Conservation (phyloP, 2,888 invertebrate species). For the Actias luna region DNA sequence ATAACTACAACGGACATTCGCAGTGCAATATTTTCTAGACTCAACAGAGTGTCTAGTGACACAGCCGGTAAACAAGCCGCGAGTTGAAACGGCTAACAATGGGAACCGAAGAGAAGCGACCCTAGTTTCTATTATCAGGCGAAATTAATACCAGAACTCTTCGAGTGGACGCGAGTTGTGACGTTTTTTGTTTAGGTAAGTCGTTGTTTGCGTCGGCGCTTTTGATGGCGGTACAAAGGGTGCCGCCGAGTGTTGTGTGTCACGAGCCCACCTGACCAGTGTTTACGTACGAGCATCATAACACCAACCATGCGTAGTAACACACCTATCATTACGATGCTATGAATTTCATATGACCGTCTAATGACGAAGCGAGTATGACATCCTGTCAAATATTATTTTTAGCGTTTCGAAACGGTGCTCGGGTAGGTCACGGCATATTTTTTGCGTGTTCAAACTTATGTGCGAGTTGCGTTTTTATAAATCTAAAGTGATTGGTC, state of each 20-base stretch:
- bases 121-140: constrained; percentile 9
- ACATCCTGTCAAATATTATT: constrained; percentile 22
- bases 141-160: constrained; percentile 23
- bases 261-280: constrained; percentile 73
- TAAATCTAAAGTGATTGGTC: too few species aligned
- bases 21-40: constrained; percentile 62
- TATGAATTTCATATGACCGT: constrained; percentile 21
- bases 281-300: constrained; percentile 54
- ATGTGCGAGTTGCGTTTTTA: too few species aligned
- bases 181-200: constrained; percentile 32
- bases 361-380: constrained; percentile 16
- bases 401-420: constrained; percentile 4
- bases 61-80: constrained; percentile 33
- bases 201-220: constrained; percentile 68
- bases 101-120: constrained; percentile 18
- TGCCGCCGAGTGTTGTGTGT: constrained; percentile 74
- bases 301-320: constrained; percentile 24
- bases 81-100: constrained; percentile 19
- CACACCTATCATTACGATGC: constrained; percentile 9
- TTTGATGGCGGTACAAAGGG: constrained; percentile 75
- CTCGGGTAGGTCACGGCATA: not conserved
- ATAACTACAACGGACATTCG: constrained; percentile 34
- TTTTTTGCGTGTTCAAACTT: not conserved
- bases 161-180: constrained; percentile 26
- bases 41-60: constrained; percentile 74